Percentiles rank a stretch among this genome's conserved stretches.
Evolutionary conservation across 2,888 invertebrate genomes (phyloP).

Genomic region (Eristalis arbustorum): DNA sequence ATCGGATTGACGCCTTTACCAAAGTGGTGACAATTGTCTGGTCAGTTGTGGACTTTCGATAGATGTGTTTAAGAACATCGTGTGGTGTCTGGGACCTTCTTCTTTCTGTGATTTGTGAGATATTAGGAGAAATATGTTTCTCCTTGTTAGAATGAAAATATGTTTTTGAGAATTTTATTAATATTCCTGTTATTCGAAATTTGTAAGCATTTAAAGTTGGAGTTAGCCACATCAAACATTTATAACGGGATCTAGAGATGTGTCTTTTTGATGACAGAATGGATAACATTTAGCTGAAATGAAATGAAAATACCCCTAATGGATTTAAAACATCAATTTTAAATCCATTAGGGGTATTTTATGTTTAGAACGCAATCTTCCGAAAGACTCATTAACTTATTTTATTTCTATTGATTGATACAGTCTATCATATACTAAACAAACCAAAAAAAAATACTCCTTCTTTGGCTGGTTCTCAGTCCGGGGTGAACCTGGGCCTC

Average conservation of each 20-base stretch:
- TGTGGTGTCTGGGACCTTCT: background rate
- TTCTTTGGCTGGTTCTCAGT: too few relatives aligned
- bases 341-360: too few relatives aligned
- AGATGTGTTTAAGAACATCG: slow-evolving; percentile 5
- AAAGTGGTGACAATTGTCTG: slow-evolving; percentile 52
- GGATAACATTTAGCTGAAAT: too few relatives aligned
- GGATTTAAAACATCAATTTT: too few relatives aligned
- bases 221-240: background rate
- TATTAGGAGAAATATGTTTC: slow-evolving; percentile 46
- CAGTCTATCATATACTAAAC: too few relatives aligned
- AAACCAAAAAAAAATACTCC: too few relatives aligned
- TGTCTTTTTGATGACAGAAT: background rate
- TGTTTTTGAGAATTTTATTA: slow-evolving; percentile 32
- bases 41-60: slow-evolving; percentile 32
- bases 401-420: background rate
- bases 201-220: background rate
- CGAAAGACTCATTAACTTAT: background rate
- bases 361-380: too few relatives aligned
- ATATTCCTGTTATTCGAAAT: background rate
- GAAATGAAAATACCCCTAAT: too few relatives aligned
- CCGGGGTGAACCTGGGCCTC: too few relatives aligned
- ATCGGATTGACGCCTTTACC: slow-evolving; percentile 45
- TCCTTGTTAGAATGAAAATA: slow-evolving; percentile 28
- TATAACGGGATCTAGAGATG: background rate
- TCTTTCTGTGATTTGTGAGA: background rate